A percentile compares a stretch with the other conserved stretches of the same genome.
phyloP scores from a whole-genome alignment of 2,113 vertebrate species.

The Trogon surrucura region DNA sequence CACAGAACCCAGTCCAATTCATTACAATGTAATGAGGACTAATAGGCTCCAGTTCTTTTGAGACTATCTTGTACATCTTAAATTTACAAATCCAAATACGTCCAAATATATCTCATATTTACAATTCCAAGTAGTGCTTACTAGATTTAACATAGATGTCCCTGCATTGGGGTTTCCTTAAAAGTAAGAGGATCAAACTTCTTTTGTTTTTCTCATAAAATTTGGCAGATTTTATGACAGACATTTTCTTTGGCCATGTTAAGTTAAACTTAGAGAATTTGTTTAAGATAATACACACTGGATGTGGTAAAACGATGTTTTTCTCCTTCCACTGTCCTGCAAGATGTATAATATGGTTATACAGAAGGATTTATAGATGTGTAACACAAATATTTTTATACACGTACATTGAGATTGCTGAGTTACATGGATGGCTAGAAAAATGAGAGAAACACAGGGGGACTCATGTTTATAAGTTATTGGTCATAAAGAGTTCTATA shows the following conservation, averaged over 20 bases:
- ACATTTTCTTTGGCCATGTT: not conserved
- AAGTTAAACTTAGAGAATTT: not conserved
- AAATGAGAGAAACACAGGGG: not conserved
- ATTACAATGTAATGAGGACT: not conserved
- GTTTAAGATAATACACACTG: not conserved
- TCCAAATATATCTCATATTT: not conserved
- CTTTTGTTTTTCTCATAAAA: not conserved
- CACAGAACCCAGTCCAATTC: not conserved
- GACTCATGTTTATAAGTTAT: not conserved
- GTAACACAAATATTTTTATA: not conserved
- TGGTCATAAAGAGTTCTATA: not conserved
- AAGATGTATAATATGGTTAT: not conserved
- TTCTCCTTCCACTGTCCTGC: not conserved
- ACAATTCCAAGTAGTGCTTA: not conserved
- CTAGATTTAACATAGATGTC: not conserved
- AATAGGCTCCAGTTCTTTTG: not conserved
- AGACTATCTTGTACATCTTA: not conserved
- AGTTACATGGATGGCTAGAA: not conserved
- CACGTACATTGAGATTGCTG: not conserved
- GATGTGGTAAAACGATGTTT: not conserved
- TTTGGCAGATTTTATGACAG: not conserved
- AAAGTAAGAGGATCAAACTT: not conserved
- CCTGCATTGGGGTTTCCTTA: not conserved
- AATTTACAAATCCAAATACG: not conserved
- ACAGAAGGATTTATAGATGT: not conserved